Percentiles rank a stretch among this genome's conserved stretches.
phyloP scores from a whole-genome alignment of 1,140 invertebrate species.

The Leptinotarsa texana region DNA sequence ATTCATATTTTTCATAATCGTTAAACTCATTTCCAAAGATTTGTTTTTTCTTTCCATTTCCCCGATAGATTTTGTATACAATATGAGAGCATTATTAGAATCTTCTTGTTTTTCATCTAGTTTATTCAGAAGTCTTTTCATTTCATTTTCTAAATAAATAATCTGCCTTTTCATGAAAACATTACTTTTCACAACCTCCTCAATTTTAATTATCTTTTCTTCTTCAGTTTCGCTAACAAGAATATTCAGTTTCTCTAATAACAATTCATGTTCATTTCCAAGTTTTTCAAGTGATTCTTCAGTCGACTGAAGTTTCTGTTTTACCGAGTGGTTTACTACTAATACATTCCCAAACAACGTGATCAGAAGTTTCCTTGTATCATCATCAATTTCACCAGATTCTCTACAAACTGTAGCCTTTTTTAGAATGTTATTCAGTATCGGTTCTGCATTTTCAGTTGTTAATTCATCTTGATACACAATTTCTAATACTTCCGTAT shows the following conservation, averaged over 20 bases:
- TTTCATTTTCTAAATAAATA: constrained; percentile 32
- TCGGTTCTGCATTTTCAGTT: constrained; percentile 15
- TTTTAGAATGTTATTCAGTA: constrained; percentile 16
- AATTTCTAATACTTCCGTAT: not conserved
- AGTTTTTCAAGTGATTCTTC: constrained; percentile 14
- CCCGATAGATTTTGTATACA: constrained; percentile 47
- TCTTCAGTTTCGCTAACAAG: constrained; percentile 26
- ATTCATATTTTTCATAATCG: constrained; percentile 48
- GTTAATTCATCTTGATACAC: not conserved
- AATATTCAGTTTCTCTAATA: constrained; percentile 30
- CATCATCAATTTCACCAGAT: not conserved
- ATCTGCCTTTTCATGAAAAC: constrained; percentile 29
- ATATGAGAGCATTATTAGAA: constrained; percentile 46
- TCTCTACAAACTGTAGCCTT: not conserved
- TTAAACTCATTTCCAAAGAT: constrained; percentile 47
- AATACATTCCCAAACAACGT: constrained; percentile 6
- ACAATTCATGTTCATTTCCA: constrained; percentile 13
- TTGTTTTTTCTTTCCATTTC: constrained; percentile 50
- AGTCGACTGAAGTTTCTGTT: constrained; percentile 18
- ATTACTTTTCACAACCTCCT: constrained; percentile 24
- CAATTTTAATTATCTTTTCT: constrained; percentile 18
- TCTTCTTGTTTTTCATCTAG: constrained; percentile 51
- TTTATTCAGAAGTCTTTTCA: constrained; percentile 47
- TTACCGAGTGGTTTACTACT: not conserved
- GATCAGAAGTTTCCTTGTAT: not conserved